These are phyloP conservation scores for Andrena chrysosceles DNA, from an alignment of 2,888 invertebrate species.

Conservation along the genomic window DNA sequence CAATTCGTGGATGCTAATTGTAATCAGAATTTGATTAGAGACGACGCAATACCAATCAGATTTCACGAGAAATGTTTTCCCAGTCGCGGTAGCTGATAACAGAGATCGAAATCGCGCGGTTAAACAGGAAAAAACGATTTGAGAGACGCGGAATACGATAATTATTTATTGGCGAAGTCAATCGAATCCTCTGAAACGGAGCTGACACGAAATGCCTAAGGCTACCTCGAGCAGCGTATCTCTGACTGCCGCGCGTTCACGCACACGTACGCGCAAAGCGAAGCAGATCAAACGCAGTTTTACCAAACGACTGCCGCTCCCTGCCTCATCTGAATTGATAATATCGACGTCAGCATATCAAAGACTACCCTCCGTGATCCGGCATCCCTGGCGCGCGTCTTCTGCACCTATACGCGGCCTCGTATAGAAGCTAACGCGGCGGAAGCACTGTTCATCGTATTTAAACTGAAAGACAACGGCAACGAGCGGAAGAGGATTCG, in stretches of 20 bases:
- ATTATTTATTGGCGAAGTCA: conserved; percentile 8
- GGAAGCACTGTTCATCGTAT: conserved; percentile 59
- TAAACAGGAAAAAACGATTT: background rate
- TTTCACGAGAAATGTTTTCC: background rate
- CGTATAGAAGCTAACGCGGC: conserved; percentile 37
- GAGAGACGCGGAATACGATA: conserved; percentile 4
- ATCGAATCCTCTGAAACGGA: conserved; percentile 26
- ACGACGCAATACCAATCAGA: background rate
- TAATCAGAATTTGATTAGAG: too few species aligned
- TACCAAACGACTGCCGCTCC: conserved; percentile 80
- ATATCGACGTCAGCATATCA: conserved; percentile 84
- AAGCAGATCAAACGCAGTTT: conserved; percentile 84
- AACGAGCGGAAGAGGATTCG: conserved; percentile 42
- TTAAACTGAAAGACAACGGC: conserved; percentile 67
- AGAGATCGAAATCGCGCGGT: background rate
- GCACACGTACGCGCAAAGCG: conserved; percentile 62
- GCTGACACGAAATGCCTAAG: conserved; percentile 64
- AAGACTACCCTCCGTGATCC: conserved; percentile 76
- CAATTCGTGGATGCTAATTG: too few species aligned
- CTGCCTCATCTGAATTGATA: conserved; percentile 84
- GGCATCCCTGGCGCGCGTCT: conserved; percentile 53
- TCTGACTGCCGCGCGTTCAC: conserved; percentile 21
- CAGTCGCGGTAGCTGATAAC: background rate
- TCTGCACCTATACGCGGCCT: conserved; percentile 45
- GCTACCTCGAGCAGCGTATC: conserved; percentile 34